phyloP scores from a whole-genome alignment of 2,888 invertebrate species.

The Orthonevra nobilis region DNA sequence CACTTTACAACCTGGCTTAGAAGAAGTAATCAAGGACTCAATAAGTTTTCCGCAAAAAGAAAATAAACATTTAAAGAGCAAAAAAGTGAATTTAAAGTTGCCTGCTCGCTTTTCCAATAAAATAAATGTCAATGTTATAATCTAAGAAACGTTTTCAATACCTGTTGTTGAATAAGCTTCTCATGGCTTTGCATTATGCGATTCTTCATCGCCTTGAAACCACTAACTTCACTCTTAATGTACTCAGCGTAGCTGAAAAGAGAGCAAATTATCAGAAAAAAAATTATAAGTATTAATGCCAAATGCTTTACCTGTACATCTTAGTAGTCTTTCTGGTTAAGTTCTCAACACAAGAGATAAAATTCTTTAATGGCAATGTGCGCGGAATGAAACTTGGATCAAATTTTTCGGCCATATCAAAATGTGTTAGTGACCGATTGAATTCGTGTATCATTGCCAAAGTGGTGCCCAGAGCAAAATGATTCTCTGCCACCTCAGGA shows the following conservation, averaged over 20 bases:
- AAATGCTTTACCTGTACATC: constrained; percentile 73
- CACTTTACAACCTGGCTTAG: too few relatives aligned
- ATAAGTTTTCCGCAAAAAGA: too few relatives aligned
- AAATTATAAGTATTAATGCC: too few relatives aligned
- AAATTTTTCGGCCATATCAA: constrained; percentile 76
- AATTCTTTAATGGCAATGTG: constrained; percentile 76
- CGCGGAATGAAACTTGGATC: constrained; percentile 76
- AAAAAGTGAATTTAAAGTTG: too few relatives aligned
- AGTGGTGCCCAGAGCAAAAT: constrained; percentile 77
- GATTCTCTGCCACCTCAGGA: constrained; percentile 76
- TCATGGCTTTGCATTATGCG: constrained; percentile 76
- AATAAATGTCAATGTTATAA: too few relatives aligned
- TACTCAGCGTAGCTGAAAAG: constrained; percentile 78
- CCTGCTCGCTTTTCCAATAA: too few relatives aligned
- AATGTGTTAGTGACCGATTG: constrained; percentile 76
- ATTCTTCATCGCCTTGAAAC: constrained; percentile 76
- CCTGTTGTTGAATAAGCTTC: constrained; percentile 77
- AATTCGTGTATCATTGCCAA: constrained; percentile 78
- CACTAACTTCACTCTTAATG: constrained; percentile 77
- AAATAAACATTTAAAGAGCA: too few relatives aligned
- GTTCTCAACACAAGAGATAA: constrained; percentile 77
- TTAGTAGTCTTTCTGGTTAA: constrained; percentile 76
- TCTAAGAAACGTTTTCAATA: constrained; percentile 34
- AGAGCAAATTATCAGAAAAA: too few relatives aligned
- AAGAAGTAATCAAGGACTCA: too few relatives aligned